Evolutionary conservation across 1,140 invertebrate genomes (phyloP), one percentile per base, ranked within the genome.

Genomic region (Apis cerana): DNA sequence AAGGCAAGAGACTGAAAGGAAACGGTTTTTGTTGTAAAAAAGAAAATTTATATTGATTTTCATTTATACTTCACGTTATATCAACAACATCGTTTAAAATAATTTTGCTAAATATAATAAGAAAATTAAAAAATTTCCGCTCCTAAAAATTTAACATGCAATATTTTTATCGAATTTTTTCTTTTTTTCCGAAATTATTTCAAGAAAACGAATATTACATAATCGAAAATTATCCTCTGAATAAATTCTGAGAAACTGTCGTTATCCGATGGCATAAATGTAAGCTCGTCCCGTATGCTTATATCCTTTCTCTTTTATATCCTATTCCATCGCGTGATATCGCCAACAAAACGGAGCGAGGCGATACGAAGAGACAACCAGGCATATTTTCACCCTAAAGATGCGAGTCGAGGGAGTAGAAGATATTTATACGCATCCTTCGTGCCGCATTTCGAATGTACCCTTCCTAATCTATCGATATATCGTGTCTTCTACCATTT

Each of bases 311-410:
- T 74, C 23, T 78, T 62, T 64, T 78, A 54, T 71, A 65, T 56
- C 81, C 58, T 27, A 15, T 65, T 54, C 80, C 58, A 23, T 70
- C 65, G 50, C 27, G 67, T 71, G 77, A 82, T 78, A 78, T 70
- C 67, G 58, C 21, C 21, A 69, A 75, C 75, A 61, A 62, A 56
- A 54, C 80, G 54, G 27, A 52, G 52, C 52, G 62, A 75, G 11
- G 54, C 61, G 59, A 83, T 71, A 77, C 65, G 23, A 54, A 17
- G 69, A 72, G 69, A 83, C 68, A 58, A 64, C 58, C 59, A 15
- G 50, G 64, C 70, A 81, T 84, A 81, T 84, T 81, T 84, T 74
- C 71, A 69, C 82, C 78, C 78, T 17, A 68, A 75, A 62, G 70
- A 75, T 58, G 71, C 62, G 71, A 59, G 33, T 13, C 50, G 59